phyloP scores from a whole-genome alignment of 2,113 vertebrate genomes.

The Lota lota region DNA sequence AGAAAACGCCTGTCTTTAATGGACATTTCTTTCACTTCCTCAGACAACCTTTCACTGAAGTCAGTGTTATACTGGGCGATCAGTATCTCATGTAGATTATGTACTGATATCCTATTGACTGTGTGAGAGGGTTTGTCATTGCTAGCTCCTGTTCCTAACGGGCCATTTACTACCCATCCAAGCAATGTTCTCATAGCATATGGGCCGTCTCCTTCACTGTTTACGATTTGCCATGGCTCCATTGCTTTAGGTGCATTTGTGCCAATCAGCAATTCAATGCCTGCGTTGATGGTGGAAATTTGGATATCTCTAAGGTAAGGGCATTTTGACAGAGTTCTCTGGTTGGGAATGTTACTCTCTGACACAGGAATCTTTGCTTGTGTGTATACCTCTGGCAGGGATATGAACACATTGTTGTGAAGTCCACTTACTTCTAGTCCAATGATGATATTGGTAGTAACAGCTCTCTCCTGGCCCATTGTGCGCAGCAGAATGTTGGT shows the following conservation, averaged over 20 bases:
- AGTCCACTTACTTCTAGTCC: conserved; percentile 8
- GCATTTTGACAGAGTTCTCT: neutral
- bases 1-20: neutral
- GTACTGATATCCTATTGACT: neutral
- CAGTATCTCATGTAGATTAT: too few species aligned
- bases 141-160: neutral
- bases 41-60: neutral
- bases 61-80: conserved; percentile 13
- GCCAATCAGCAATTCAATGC: too few species aligned
- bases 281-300: neutral
- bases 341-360: neutral
- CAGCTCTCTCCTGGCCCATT: conserved; percentile 22
- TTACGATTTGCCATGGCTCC: too few species aligned
- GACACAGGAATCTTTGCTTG: conserved; percentile 7
- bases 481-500: conserved; percentile 10
- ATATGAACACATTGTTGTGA: conserved; percentile 1
- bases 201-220: too few species aligned
- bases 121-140: neutral
- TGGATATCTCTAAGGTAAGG: neutral
- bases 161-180: neutral
- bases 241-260: too few species aligned
- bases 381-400: neutral
- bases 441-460: conserved; percentile 1
- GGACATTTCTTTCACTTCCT: conserved; percentile 3
- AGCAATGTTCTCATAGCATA: neutral